A percentile compares a stretch with the other conserved stretches of the same genome.
phyloP scores from a whole-genome alignment of 1,140 invertebrate species.

The Stegodyphus mimosarum region DNA sequence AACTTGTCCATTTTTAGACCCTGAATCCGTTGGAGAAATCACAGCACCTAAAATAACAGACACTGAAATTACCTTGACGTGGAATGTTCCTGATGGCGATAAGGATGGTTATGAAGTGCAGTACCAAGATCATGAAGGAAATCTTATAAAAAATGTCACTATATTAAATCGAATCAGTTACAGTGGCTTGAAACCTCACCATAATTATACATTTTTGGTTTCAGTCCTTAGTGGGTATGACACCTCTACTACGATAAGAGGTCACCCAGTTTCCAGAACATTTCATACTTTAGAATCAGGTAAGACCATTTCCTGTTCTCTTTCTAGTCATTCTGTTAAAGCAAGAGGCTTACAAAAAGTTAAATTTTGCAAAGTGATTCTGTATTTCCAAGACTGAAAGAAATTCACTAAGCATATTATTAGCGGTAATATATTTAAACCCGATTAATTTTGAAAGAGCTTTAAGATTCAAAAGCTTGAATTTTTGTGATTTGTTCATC shows the following conservation, averaged over 20 bases:
- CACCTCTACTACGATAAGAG: slow-evolving; percentile 77
- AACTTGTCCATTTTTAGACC: slow-evolving; percentile 68
- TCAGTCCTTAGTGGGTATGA: slow-evolving; percentile 84
- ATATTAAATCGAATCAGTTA: slow-evolving; percentile 79
- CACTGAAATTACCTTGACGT: slow-evolving; percentile 82
- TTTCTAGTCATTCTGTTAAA: too few species aligned
- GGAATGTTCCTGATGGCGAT: slow-evolving; percentile 85
- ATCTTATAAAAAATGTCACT: slow-evolving; percentile 80
- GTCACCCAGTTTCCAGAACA: slow-evolving; percentile 81
- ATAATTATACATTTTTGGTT: slow-evolving; percentile 91
- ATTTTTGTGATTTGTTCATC: too few species aligned
- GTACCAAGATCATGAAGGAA: slow-evolving; percentile 77
- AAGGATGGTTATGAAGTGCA: slow-evolving; percentile 89
- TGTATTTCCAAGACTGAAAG: too few species aligned
- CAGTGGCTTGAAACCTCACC: slow-evolving; percentile 80
- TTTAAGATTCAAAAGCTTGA: too few species aligned
- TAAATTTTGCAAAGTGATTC: too few species aligned
- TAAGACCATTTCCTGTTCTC: background rate
- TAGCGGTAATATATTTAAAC: too few species aligned
- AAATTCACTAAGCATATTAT: too few species aligned
- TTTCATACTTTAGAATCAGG: slow-evolving; percentile 84
- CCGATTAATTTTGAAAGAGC: too few species aligned
- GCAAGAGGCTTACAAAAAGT: too few species aligned
- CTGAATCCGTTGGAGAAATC: slow-evolving; percentile 83
- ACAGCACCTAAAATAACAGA: slow-evolving; percentile 83